Evolutionary conservation across 2,888 invertebrate genomes (phyloP).

Genomic region (Lordiphosa fenestrarum): DNA sequence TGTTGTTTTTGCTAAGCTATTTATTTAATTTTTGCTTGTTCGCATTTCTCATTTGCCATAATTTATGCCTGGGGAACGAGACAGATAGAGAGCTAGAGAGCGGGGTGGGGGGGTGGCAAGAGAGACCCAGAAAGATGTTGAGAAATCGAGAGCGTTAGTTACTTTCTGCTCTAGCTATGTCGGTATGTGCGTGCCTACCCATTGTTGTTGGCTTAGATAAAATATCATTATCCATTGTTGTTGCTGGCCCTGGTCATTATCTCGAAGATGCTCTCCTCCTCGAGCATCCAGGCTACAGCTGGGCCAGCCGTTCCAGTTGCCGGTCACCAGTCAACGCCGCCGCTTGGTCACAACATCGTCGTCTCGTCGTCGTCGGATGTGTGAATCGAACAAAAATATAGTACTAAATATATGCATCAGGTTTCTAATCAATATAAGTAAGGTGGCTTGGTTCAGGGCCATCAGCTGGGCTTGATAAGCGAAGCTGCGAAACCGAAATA

Average conservation of each 20-base stretch:
- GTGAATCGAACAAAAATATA: no score
- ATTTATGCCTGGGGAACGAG: slow-evolving; percentile 34
- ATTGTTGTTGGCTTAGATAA: slow-evolving; percentile 5
- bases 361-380: slow-evolving; percentile 20
- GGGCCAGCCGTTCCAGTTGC: slow-evolving; percentile 31
- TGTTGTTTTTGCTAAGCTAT: slow-evolving; percentile 37
- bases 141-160: slow-evolving; percentile 6
- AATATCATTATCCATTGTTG: slow-evolving; percentile 8
- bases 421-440: no score
- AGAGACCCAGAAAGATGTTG: slow-evolving; percentile 1
- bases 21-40: slow-evolving; percentile 56
- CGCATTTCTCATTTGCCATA: slow-evolving; percentile 48
- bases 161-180: neutral
- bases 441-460: no score
- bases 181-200: neutral
- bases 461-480: no score
- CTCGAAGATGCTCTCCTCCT: slow-evolving; percentile 19
- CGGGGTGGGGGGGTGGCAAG: neutral
- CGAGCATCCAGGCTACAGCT: slow-evolving; percentile 27
- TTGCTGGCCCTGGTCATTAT: slow-evolving; percentile 18
- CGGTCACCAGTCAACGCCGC: slow-evolving; percentile 37
- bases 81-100: neutral
- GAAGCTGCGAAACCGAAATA: no score
- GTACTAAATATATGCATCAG: no score
- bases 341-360: slow-evolving; percentile 1